phyloP scores from a whole-genome alignment of 2,113 vertebrate species.

The Phocoena sinus region DNA sequence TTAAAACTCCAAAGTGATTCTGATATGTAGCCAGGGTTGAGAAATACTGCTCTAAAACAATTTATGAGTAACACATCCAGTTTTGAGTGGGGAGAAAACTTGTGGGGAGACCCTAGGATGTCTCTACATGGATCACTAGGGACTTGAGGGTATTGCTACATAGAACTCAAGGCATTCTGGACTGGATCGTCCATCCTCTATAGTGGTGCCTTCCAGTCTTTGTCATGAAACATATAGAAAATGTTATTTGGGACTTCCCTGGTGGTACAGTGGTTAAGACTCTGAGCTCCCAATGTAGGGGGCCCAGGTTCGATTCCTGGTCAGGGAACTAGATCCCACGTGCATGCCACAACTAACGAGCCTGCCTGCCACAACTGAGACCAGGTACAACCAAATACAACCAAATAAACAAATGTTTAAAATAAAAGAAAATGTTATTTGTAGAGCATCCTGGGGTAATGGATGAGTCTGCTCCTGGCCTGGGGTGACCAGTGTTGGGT shows the following conservation, averaged over 20 bases:
- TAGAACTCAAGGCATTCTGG: background rate
- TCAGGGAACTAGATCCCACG: no score
- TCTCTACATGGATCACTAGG: background rate
- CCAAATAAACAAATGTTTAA: no score
- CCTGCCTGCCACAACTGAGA: no score
- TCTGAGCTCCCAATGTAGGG: no score
- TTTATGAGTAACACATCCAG: background rate
- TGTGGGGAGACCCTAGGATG: background rate
- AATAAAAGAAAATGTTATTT: background rate
- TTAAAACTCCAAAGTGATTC: background rate
- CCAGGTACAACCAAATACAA: no score
- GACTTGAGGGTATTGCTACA: background rate
- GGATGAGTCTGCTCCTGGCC: background rate
- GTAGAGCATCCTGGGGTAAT: background rate
- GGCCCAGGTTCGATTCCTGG: no score
- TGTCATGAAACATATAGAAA: background rate
- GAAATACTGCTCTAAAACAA: background rate
- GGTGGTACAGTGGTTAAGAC: no score
- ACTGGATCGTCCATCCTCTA: background rate
- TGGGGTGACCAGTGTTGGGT: background rate
- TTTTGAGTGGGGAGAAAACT: background rate
- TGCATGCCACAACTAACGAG: no score
- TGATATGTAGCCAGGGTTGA: background rate
- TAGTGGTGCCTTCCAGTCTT: background rate
- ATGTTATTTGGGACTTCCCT: background rate